Conservation (phyloP, 2,888 invertebrate species). For the Andrena bucephala region DNA sequence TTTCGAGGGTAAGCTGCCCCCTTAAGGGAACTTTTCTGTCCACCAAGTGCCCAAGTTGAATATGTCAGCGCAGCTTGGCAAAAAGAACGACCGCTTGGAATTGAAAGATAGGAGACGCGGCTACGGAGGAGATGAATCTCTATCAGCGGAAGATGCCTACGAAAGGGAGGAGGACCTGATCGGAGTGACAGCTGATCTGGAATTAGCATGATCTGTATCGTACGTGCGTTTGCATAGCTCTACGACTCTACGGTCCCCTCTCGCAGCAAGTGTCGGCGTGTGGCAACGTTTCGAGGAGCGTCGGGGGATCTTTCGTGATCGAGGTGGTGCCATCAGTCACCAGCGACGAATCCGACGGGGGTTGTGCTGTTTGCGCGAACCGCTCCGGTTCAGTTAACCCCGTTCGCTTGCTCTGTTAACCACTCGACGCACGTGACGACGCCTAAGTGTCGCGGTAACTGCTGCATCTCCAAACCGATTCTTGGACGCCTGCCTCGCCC, state of each 20-base stretch:
- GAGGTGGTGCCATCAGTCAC: slow-evolving; percentile 83
- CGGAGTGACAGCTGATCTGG: slow-evolving; percentile 64
- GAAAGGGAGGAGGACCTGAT: not conserved
- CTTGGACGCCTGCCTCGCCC: not conserved
- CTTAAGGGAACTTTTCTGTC: too few species aligned
- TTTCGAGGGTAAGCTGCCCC: too few species aligned
- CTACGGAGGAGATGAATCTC: not conserved
- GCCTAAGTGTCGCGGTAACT: slow-evolving; percentile 59
- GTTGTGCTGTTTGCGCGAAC: slow-evolving; percentile 76
- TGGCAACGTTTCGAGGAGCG: slow-evolving; percentile 68
- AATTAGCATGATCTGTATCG: slow-evolving; percentile 74
- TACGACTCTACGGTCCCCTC: slow-evolving; percentile 47
- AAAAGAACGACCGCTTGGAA: not conserved
- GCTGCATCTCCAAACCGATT: slow-evolving; percentile 9
- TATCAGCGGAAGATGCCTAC: not conserved
- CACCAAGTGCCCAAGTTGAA: too few species aligned
- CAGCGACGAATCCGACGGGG: slow-evolving; percentile 72
- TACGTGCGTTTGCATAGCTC: slow-evolving; percentile 80
- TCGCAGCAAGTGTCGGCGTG: slow-evolving; percentile 42
- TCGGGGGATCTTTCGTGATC: slow-evolving; percentile 78
- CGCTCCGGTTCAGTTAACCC: slow-evolving; percentile 73
- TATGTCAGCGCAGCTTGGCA: not conserved
- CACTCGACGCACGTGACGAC: slow-evolving; percentile 70
- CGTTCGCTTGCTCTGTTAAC: slow-evolving; percentile 57
- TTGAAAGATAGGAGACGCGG: not conserved